phyloP scores from a whole-genome alignment of 2,113 vertebrate genomes.

The Hippopotamus amphibius region DNA sequence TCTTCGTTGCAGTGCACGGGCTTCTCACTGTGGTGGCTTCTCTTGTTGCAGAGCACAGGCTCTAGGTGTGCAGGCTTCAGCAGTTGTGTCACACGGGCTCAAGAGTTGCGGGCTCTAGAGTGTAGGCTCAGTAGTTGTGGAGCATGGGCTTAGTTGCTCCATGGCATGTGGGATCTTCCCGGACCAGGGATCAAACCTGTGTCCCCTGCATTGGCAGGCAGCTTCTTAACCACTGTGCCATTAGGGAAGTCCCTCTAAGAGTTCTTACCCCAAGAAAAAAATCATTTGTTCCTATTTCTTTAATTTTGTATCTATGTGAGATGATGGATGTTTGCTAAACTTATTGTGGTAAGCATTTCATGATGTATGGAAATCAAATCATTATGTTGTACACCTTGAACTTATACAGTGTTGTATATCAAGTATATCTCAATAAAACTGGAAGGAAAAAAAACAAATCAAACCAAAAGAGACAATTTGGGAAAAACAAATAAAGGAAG shows the following conservation, averaged over 20 bases:
- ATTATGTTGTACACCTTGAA: not conserved
- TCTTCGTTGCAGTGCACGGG: no score
- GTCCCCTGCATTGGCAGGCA: no score
- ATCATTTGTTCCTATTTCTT: not conserved
- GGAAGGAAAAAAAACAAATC: not conserved
- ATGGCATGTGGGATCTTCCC: no score
- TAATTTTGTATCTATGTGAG: not conserved
- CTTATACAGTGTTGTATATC: not conserved
- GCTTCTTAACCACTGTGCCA: no score
- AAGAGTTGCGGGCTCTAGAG: no score
- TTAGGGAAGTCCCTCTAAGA: not conserved
- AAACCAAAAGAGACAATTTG: not conserved
- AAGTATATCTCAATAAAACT: not conserved
- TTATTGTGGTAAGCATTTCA: not conserved
- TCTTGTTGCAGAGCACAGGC: no score
- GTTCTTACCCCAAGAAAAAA: not conserved
- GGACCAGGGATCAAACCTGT: no score
- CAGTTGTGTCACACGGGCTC: no score
- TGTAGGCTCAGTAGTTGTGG: no score
- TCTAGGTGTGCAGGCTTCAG: no score
- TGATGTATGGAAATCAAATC: not conserved
- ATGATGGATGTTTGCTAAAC: not conserved
- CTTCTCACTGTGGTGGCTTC: no score
- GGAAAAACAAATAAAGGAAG: not conserved
- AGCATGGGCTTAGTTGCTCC: no score